These are phyloP conservation scores for Orthosia gracilis DNA, from an alignment of 2,888 invertebrate genomes.

Conservation along the genomic window DNA sequence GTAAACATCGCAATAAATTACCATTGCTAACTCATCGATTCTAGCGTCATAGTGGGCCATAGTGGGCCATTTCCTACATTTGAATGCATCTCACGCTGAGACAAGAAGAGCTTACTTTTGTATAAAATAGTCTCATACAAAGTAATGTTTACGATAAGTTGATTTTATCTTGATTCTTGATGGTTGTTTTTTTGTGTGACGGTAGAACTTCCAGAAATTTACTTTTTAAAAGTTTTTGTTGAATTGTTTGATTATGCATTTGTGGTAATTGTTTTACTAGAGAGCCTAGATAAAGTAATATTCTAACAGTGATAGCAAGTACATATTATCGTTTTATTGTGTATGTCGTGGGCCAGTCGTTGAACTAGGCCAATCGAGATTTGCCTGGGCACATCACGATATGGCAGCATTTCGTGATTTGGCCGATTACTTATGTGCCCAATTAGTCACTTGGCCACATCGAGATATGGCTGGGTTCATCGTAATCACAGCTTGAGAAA, in stretches of 20 bases:
- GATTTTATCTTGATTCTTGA: conserved; percentile 5
- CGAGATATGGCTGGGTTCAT: too few relatives aligned
- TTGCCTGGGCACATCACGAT: too few relatives aligned
- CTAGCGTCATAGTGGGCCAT: conserved; percentile 42
- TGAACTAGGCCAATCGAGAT: too few relatives aligned
- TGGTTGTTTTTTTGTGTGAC: conserved; percentile 6
- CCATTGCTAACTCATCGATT: conserved; percentile 45
- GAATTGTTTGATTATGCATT: neutral
- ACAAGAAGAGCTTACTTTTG: conserved; percentile 15
- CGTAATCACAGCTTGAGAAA: too few relatives aligned
- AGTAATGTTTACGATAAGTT: conserved; percentile 13
- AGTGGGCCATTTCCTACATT: conserved; percentile 51
- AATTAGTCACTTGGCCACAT: too few relatives aligned
- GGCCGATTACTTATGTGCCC: too few relatives aligned
- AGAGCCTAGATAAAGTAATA: neutral
- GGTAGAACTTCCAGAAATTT: neutral
- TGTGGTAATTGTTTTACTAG: neutral
- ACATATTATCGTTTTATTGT: too few relatives aligned
- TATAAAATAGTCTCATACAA: neutral
- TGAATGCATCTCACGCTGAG: conserved; percentile 62
- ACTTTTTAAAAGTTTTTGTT: neutral
- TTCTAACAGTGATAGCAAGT: too few relatives aligned
- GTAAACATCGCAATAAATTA: conserved; percentile 67
- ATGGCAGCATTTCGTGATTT: too few relatives aligned
- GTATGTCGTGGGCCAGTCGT: too few relatives aligned